Base-by-base conservation (phyloP, 1,140 invertebrate species). In the Dinoponera quadriceps region DNA sequence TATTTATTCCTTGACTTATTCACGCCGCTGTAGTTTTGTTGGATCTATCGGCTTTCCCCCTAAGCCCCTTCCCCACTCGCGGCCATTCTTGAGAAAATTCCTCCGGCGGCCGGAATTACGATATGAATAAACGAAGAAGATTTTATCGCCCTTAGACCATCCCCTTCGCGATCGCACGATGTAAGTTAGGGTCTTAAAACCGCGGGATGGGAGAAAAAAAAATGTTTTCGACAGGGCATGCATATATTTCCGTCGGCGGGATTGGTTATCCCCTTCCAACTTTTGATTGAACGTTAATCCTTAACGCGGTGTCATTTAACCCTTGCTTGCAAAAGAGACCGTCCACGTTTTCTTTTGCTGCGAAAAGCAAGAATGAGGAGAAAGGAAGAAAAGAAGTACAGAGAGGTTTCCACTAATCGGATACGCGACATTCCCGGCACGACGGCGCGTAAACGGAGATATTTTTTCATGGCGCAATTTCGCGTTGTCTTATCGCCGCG, bases 1-100 rank as follows among this genome's bases (percentile, higher is more conserved):
- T 57, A 62, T 60, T 81, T 63, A 84, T 81, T 33, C 63, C 38
- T 78, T 74, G 57, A 87, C 69, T 81, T 62, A 84, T 71, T 87
- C 66, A 66, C 74, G 63, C 54, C 55, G 38, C 27, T 18, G 38
- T 71, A 80, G 65, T 48, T 80, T 80, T 80, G 38, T 80, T 80
- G 65, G 69, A 69, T 78, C 33, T 78, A 59, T 48, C 66, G 20
- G 83, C 54, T 78, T 33, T 55, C 38, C 63, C 27, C 3, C 16
- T 18, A 29, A 44, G 54, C 49, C 18, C 72, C 59, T 54, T 54
- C 22, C 5, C 0, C 27, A 33, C 29, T 9, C 7, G 3, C 7
- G 4, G 38, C 38, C 38, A 44, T 44, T 22, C 48, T 29, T 22
- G 16, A 59, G 48, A 18, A 80, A 71, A 57, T 80, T 80, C 54